Evolutionary conservation across 2,113 vertebrate genomes (phyloP).

Genomic region (Coryphaenoides rupestris): DNA sequence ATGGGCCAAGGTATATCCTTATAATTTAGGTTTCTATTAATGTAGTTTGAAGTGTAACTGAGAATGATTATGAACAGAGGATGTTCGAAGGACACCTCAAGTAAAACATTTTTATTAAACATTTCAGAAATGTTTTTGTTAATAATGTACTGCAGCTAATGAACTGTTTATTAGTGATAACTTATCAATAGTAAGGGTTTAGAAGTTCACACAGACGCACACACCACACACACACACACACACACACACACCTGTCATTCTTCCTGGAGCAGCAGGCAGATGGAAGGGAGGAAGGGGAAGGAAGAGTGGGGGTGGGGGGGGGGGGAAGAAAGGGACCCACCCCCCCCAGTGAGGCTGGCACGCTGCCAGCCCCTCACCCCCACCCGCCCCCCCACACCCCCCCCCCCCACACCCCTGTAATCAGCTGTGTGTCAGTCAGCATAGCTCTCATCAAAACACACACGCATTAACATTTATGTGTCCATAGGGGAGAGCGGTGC

Average conservation of each 20-base stretch:
- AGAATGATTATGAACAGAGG: too few relatives aligned
- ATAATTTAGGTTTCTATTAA: too few relatives aligned
- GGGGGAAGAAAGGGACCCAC: constrained; percentile 66
- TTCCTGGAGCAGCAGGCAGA: constrained; percentile 51
- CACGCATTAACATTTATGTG: constrained; percentile 51
- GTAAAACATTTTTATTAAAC: too few relatives aligned
- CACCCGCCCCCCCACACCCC: too few relatives aligned
- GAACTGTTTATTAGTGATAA: too few relatives aligned
- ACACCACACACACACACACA: constrained; percentile 8
- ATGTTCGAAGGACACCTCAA: too few relatives aligned
- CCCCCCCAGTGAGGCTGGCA: constrained; percentile 84
- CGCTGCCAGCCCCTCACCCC: constrained; percentile 81
- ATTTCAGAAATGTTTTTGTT: too few relatives aligned
- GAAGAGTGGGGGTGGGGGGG: constrained; percentile 44
- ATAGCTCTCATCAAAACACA: constrained; percentile 52
- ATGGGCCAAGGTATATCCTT: constrained; percentile 12
- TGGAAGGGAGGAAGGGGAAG: constrained; percentile 16
- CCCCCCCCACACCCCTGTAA: constrained; percentile 79
- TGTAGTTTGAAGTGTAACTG: too few relatives aligned
- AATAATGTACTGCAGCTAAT: too few relatives aligned
- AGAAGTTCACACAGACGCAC: too few relatives aligned
- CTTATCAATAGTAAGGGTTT: too few relatives aligned
- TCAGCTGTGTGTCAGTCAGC: constrained; percentile 88
- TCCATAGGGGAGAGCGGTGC: background rate
- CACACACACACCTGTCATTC: constrained; percentile 27